Conservation (phyloP, 2,888 invertebrate genomes). For the Cantharis flavilabris region DNA sequence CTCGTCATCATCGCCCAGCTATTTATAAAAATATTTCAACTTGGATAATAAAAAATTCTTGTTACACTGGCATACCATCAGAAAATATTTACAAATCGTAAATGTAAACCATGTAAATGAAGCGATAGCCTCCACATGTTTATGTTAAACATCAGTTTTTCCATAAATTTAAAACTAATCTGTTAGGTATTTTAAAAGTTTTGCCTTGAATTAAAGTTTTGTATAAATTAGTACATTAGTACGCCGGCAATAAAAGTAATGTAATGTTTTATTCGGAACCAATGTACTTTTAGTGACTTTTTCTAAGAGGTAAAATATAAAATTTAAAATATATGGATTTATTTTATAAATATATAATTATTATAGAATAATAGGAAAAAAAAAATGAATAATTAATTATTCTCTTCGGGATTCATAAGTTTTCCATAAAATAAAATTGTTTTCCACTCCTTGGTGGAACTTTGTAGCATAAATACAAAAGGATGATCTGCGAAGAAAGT, state of each 20-base stretch:
- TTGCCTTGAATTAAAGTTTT: too few relatives aligned
- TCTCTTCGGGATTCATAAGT: background rate
- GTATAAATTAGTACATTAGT: too few relatives aligned
- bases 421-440: background rate
- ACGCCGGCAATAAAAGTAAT: too few relatives aligned
- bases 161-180: background rate
- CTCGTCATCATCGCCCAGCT: background rate
- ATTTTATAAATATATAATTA: too few relatives aligned
- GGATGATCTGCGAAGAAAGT: slow-evolving; percentile 17
- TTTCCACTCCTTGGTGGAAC: background rate
- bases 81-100: background rate
- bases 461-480: slow-evolving; percentile 7
- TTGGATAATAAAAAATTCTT: background rate
- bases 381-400: background rate
- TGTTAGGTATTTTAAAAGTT: too few relatives aligned
- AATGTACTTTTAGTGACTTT: too few relatives aligned
- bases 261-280: too few relatives aligned
- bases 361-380: too few relatives aligned
- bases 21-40: background rate
- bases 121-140: background rate
- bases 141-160: background rate
- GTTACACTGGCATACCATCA: background rate
- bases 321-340: too few relatives aligned
- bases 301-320: too few relatives aligned
- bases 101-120: background rate